A percentile compares a stretch with the other conserved stretches of the same genome.
Conservation (phyloP, 2,797 vertebrate genomes). For the Cossypha dichroa region DNA sequence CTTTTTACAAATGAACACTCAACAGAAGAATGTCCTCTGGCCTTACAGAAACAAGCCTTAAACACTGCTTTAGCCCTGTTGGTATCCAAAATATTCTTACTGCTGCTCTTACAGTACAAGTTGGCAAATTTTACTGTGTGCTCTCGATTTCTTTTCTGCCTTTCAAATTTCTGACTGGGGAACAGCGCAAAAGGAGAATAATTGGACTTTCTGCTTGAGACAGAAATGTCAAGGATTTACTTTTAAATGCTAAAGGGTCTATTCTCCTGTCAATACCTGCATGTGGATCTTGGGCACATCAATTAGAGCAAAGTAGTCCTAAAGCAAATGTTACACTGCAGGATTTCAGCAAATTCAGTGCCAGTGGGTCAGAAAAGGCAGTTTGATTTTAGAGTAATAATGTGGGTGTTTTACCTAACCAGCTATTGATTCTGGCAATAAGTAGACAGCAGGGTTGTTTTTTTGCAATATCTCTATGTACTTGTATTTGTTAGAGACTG, state of each 20-base stretch:
- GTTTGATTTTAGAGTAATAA: background rate
- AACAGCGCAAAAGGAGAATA: background rate
- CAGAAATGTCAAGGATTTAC: constrained; percentile 8
- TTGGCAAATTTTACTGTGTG: background rate
- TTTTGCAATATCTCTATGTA: constrained; percentile 16
- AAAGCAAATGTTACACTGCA: background rate
- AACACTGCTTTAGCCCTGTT: background rate
- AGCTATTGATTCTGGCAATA: background rate
- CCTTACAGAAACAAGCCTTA: background rate
- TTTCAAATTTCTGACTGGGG: background rate
- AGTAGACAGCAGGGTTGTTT: background rate
- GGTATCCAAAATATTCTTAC: background rate
- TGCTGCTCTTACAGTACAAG: background rate
- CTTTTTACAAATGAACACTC: background rate
- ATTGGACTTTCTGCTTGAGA: background rate
- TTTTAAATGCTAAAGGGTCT: constrained; percentile 12
- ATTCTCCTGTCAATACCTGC: background rate
- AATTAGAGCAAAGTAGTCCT: background rate
- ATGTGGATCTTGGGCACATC: background rate
- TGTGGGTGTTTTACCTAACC: background rate
- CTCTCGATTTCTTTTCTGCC: background rate
- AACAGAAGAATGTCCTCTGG: background rate
- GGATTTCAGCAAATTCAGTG: background rate
- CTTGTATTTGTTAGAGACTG: constrained; percentile 33
- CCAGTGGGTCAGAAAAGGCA: background rate